These are phyloP conservation scores for Lasioglossum calceatum DNA, from an alignment of 2,888 invertebrate species.

Conservation along the genomic window DNA sequence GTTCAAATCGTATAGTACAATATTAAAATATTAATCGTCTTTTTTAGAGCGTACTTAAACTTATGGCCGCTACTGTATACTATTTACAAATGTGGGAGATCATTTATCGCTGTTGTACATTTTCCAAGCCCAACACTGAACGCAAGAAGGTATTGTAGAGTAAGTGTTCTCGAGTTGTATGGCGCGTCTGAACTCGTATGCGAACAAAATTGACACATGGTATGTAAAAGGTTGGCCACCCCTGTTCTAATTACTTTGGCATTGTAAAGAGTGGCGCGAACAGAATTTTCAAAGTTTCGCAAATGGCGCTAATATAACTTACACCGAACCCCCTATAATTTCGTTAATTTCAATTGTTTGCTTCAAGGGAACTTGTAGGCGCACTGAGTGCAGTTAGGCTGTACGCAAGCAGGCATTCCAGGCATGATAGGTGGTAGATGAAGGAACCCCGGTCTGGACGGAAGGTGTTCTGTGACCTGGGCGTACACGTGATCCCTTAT, in stretches of 20 bases:
- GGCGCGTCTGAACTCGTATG: too few relatives aligned
- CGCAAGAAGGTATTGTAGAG: too few relatives aligned
- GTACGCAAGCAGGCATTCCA: conserved; percentile 78
- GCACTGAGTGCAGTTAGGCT: conserved; percentile 82
- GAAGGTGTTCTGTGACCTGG: conserved; percentile 69
- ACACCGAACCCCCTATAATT: neutral
- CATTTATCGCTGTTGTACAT: too few relatives aligned
- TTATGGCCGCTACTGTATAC: too few relatives aligned
- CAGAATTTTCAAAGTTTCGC: neutral
- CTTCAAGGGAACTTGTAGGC: conserved; percentile 76
- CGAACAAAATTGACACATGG: too few relatives aligned
- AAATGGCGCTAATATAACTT: neutral
- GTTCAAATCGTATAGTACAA: too few relatives aligned
- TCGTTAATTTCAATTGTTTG: neutral
- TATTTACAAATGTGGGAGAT: too few relatives aligned
- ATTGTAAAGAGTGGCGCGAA: neutral
- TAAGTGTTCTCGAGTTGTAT: too few relatives aligned
- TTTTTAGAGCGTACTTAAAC: too few relatives aligned
- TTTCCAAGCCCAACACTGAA: too few relatives aligned
- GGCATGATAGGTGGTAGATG: conserved; percentile 80
- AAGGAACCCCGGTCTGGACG: conserved; percentile 59
- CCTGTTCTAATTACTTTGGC: neutral
- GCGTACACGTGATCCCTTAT: conserved; percentile 75
- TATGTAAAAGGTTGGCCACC: too few relatives aligned
- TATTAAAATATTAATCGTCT: too few relatives aligned